These are phyloP conservation scores for Gymnocephalus cernua DNA, from an alignment of 2,113 vertebrate genomes.

Conservation along the genomic window DNA sequence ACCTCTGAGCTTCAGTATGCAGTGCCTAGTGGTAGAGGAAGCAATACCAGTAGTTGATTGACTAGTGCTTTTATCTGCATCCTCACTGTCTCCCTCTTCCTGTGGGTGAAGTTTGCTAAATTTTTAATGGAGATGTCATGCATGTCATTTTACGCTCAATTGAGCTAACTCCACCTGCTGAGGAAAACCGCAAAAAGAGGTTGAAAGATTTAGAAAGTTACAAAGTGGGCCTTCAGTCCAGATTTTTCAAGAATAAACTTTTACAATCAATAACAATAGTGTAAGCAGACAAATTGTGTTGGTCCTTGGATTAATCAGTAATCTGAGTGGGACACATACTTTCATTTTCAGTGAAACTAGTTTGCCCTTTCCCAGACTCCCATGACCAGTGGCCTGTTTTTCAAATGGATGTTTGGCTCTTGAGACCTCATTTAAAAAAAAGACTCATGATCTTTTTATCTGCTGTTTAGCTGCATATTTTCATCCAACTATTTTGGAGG, in stretches of 20 bases:
- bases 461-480: neutral
- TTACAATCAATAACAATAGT: neutral
- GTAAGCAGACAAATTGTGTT: neutral
- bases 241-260: neutral
- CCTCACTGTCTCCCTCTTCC: neutral
- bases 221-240: neutral
- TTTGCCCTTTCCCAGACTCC: conserved; percentile 27
- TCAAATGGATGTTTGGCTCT: neutral
- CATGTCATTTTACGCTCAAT: neutral
- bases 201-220: neutral
- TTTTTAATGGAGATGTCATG: neutral
- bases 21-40: neutral
- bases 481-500: neutral
- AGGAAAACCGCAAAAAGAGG: neutral
- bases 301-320: neutral
- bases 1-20: neutral
- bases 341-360: too few species aligned
- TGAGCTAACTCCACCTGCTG: neutral
- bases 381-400: neutral
- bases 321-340: neutral
- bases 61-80: neutral
- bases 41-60: neutral
- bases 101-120: neutral
- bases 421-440: neutral
- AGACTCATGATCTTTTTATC: neutral